phyloP scores from a whole-genome alignment of 2,113 vertebrate species.

The Pagrus major region DNA sequence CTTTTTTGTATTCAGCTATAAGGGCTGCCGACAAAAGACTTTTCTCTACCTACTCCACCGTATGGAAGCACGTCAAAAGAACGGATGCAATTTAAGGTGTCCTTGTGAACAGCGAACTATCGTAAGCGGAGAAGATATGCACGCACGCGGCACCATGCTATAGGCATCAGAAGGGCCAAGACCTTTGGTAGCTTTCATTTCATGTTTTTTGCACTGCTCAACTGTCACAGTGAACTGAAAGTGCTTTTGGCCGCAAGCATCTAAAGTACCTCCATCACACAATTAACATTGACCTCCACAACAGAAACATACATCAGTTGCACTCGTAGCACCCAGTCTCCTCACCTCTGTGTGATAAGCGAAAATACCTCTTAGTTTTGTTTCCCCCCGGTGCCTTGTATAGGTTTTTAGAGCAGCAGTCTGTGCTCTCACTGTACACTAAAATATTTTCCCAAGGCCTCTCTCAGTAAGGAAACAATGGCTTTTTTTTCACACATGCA shows the following conservation, averaged over 20 bases:
- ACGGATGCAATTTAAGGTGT: not conserved
- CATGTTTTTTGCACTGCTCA: not conserved
- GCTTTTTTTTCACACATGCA: constrained; percentile 50
- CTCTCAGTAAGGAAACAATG: constrained; percentile 70
- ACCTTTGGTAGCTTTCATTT: not conserved
- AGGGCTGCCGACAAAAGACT: not conserved
- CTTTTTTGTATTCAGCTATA: not conserved
- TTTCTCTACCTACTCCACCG: not conserved
- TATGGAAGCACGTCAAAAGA: not conserved
- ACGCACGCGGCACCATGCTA: not conserved
- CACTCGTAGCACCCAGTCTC: constrained; percentile 29
- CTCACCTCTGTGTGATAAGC: constrained; percentile 32
- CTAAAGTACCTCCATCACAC: constrained; percentile 5
- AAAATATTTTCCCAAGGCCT: constrained; percentile 66
- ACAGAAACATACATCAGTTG: not conserved
- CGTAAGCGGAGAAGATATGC: too few species aligned
- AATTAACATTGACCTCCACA: constrained; percentile 32
- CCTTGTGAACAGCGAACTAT: too few species aligned
- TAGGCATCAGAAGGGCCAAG: not conserved
- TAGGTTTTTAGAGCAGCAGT: constrained; percentile 54
- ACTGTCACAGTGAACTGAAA: not conserved
- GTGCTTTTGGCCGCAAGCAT: not conserved
- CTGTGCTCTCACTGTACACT: constrained; percentile 57
- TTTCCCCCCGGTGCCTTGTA: constrained; percentile 29
- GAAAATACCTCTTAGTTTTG: constrained; percentile 2